These are phyloP conservation scores for Hypercompe scribonia DNA, from an alignment of 2,888 invertebrate species.

Conservation along the genomic window DNA sequence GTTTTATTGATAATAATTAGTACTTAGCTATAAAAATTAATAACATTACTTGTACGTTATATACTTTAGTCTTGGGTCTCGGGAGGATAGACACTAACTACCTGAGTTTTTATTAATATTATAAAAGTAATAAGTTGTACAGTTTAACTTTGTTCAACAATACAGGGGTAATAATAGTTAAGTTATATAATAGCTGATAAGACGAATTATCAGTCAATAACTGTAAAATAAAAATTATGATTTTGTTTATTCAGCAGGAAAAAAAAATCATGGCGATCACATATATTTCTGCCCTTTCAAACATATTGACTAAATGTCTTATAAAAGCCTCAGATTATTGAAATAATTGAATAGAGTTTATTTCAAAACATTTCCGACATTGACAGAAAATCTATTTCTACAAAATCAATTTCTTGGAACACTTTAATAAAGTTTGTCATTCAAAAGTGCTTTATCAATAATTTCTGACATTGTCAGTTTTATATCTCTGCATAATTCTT, in stretches of 20 bases:
- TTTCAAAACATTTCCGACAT: conserved; percentile 88
- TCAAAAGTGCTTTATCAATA: conserved; percentile 88
- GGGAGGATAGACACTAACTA: neutral
- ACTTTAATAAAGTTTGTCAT: conserved; percentile 88
- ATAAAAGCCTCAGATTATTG: neutral
- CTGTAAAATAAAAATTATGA: too few species aligned
- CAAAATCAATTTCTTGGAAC: neutral
- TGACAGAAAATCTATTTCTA: conserved; percentile 58
- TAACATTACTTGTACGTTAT: too few species aligned
- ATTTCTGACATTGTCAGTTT: conserved; percentile 87
- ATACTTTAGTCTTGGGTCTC: too few species aligned
- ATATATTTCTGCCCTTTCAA: neutral
- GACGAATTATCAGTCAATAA: too few species aligned
- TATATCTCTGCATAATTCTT: conserved; percentile 82
- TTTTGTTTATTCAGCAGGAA: too few species aligned
- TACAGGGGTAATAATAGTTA: neutral
- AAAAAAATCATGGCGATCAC: too few species aligned
- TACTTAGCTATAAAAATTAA: too few species aligned
- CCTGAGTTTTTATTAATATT: neutral
- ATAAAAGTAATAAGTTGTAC: neutral
- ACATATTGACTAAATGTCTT: neutral
- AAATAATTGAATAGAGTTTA: conserved; percentile 86
- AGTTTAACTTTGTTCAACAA: neutral
- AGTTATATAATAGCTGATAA: too few species aligned
- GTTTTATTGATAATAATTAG: too few species aligned